Conservation (phyloP, 2,113 vertebrate species). For the Indicator indicator region DNA sequence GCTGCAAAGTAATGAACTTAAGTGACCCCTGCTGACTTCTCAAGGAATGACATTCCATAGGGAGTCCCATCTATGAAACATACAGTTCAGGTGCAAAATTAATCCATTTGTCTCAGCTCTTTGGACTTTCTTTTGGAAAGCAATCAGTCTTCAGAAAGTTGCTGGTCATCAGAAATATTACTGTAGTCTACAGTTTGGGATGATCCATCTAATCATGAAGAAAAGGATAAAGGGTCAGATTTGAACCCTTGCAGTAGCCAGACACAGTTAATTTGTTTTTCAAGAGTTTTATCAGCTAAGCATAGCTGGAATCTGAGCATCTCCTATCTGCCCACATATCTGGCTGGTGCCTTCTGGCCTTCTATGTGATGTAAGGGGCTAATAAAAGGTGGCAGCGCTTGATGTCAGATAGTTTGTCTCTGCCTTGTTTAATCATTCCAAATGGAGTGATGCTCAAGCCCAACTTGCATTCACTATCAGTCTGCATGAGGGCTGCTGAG, state of each 20-base stretch:
- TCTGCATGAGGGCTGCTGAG: conserved; percentile 3
- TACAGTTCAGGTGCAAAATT: background rate
- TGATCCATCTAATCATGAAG: background rate
- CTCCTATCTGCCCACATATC: background rate
- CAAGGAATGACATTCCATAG: conserved; percentile 46
- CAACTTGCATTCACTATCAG: background rate
- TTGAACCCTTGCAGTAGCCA: background rate
- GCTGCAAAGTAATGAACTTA: conserved; percentile 49
- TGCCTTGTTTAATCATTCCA: conserved; percentile 60
- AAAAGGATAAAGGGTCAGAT: background rate
- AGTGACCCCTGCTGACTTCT: conserved; percentile 42
- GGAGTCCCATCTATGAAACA: background rate
- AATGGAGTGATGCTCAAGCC: conserved; percentile 39
- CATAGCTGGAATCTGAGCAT: background rate
- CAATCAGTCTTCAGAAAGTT: background rate
- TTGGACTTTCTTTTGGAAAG: background rate
- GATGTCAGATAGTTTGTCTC: conserved; percentile 60
- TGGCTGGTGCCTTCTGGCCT: conserved; percentile 36
- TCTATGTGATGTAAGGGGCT: background rate
- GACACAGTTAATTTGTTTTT: background rate
- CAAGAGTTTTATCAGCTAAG: background rate
- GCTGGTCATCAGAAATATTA: background rate
- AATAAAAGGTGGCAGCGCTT: conserved; percentile 55
- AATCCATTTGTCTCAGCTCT: background rate
- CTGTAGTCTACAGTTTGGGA: background rate